These are phyloP conservation scores for Sebastes kiyomatsui DNA, from an alignment of 2,797 vertebrate genomes.

Conservation along the genomic window DNA sequence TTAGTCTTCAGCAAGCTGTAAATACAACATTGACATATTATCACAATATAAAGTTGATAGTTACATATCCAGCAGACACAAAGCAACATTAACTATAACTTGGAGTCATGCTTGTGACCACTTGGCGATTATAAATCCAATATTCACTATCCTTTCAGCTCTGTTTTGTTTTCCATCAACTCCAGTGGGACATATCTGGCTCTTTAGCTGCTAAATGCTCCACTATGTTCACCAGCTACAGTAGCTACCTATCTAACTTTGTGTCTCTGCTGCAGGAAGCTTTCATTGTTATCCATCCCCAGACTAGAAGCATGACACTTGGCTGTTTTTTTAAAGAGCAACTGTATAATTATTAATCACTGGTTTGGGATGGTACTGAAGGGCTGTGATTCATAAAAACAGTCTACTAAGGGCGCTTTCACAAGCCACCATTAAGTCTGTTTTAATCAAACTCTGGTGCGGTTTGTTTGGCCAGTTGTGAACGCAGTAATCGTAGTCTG, in stretches of 20 bases:
- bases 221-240: neutral
- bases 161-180: neutral
- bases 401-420: rapidly evolving
- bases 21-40: neutral
- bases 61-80: neutral
- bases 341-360: neutral
- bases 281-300: neutral
- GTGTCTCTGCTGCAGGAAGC: neutral
- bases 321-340: neutral
- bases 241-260: neutral
- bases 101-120: neutral
- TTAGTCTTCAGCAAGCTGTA: neutral
- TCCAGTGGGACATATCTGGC: neutral
- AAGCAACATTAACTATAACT: neutral
- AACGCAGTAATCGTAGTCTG: no score
- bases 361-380: neutral
- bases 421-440: no score
- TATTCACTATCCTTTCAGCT: no score
- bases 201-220: neutral
- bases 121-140: neutral
- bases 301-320: neutral
- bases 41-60: no score
- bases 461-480: no score
- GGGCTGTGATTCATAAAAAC: neutral
- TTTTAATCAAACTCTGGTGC: no score